Conservation (phyloP, 2,888 invertebrate genomes). For the Tipula vernalis region DNA sequence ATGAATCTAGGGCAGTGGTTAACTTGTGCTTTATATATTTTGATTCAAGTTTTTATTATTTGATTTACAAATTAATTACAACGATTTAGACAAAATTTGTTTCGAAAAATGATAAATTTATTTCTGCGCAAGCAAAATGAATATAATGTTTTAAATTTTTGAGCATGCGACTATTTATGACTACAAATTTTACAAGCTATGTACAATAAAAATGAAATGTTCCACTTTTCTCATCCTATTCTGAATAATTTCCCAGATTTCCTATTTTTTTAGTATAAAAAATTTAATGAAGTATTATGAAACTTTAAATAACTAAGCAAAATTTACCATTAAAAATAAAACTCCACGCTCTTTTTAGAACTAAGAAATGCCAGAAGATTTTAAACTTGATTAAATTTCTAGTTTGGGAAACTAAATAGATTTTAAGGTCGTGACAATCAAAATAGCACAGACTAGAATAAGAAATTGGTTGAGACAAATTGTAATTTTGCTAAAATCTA, state of each 20-base stretch:
- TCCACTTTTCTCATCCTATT: background rate
- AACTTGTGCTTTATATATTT: conserved; percentile 14
- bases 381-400: too few species aligned
- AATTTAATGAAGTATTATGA: background rate
- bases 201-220: background rate
- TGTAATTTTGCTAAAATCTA: too few species aligned
- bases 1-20: conserved; percentile 19
- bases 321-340: too few species aligned
- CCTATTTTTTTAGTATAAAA: background rate
- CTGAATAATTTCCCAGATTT: background rate
- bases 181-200: background rate
- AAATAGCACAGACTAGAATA: too few species aligned
- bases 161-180: background rate
- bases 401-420: too few species aligned
- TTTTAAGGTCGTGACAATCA: too few species aligned
- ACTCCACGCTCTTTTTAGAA: too few species aligned
- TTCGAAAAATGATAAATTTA: background rate
- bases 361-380: too few species aligned
- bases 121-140: background rate
- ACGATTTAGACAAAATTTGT: background rate
- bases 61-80: background rate
- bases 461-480: too few species aligned
- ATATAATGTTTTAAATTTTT: background rate
- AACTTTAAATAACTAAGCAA: too few species aligned
- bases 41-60: background rate